phyloP scores from a whole-genome alignment of 2,113 vertebrate species.

The Sporophila hypoxantha region DNA sequence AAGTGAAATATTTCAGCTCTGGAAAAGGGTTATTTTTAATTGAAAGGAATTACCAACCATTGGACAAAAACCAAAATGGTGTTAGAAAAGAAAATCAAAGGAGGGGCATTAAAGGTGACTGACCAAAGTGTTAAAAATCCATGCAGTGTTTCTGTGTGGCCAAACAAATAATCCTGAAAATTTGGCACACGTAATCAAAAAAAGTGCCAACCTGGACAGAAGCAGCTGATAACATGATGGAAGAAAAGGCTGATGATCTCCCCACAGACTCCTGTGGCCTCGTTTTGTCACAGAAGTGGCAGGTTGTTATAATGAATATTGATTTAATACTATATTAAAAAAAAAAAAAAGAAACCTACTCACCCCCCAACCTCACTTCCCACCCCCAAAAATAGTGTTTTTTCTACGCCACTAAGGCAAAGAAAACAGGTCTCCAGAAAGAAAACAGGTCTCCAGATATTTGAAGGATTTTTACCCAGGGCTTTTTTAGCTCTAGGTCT shows the following conservation, averaged over 20 bases:
- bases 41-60: background rate
- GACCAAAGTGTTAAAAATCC: background rate
- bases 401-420: background rate
- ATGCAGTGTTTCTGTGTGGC: background rate
- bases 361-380: fast-evolving
- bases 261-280: background rate
- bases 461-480: background rate
- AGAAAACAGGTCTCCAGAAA: background rate
- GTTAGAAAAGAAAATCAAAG: background rate
- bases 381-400: fast-evolving
- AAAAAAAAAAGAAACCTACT: background rate
- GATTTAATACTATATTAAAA: background rate
- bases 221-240: background rate
- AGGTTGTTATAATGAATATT: background rate
- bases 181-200: background rate
- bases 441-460: background rate
- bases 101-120: background rate
- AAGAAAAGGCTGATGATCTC: background rate
- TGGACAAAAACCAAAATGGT: background rate
- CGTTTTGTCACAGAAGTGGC: background rate
- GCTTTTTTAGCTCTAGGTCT: background rate
- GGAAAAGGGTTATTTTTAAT: background rate
- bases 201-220: background rate
- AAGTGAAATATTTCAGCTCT: background rate
- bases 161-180: background rate